Evolutionary conservation across 1,140 invertebrate genomes (phyloP).

Genomic region (Gryllus bimaculatus): DNA sequence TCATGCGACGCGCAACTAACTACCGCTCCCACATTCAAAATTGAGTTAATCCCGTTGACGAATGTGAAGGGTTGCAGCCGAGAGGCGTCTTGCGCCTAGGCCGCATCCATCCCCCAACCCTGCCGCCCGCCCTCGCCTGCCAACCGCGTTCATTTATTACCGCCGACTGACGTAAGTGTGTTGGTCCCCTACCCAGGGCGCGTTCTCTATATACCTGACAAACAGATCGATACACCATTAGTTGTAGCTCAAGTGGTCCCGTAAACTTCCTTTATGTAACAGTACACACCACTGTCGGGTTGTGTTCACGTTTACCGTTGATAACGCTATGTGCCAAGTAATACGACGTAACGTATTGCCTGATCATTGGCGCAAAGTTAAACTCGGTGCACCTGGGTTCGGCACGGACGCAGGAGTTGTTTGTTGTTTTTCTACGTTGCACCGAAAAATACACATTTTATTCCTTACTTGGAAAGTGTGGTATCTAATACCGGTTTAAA

Average conservation of each 20-base stretch:
- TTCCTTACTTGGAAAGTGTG: too few relatives aligned
- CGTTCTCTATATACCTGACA: background rate
- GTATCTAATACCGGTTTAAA: too few relatives aligned
- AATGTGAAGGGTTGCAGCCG: background rate
- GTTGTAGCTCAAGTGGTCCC: background rate
- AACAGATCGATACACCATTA: constrained; percentile 4
- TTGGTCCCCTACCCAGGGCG: background rate
- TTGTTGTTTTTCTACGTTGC: too few relatives aligned
- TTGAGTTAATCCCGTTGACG: background rate
- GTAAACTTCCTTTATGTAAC: constrained; percentile 5
- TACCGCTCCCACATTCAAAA: background rate
- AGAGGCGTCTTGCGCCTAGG: background rate
- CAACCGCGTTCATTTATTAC: background rate
- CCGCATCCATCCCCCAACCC: background rate
- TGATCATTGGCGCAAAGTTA: too few relatives aligned
- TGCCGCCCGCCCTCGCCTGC: too few relatives aligned
- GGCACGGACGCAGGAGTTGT: too few relatives aligned
- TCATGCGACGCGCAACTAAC: too few relatives aligned
- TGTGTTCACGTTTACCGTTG: background rate
- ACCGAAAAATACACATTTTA: too few relatives aligned
- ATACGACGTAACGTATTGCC: background rate
- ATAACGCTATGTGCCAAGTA: background rate
- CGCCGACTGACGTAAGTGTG: background rate
- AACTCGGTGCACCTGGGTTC: too few relatives aligned
- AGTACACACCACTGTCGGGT: background rate